Evolutionary conservation across 2,797 vertebrate genomes (phyloP).

Genomic region (Avahi laniger): DNA sequence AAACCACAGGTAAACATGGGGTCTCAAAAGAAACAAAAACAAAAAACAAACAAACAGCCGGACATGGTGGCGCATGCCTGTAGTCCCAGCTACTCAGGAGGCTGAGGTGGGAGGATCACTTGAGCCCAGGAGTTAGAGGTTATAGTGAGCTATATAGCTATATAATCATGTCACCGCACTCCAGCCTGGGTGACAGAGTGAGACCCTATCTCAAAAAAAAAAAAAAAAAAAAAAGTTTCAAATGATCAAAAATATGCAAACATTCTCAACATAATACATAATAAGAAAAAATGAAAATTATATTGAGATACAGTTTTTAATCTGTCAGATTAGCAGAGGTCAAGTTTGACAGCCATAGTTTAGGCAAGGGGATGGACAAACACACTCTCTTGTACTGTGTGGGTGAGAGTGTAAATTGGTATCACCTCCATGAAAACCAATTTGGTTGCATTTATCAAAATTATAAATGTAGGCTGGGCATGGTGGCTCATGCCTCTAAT

Average conservation of each 20-base stretch:
- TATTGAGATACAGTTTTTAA: not conserved
- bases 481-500: not conserved
- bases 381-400: not conserved
- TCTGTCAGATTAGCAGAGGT: not conserved
- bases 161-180: not conserved
- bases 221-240: not conserved
- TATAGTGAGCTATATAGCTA: not conserved
- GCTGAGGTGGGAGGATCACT: not conserved
- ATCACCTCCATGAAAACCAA: not conserved
- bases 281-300: not conserved
- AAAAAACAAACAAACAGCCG: not conserved
- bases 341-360: not conserved
- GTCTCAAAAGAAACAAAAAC: not conserved
- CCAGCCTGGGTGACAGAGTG: not conserved
- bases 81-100: not conserved
- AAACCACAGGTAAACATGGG: not conserved
- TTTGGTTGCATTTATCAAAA: not conserved
- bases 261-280: not conserved
- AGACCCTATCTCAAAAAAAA: not conserved
- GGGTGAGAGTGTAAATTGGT: not conserved
- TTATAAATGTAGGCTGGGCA: not conserved
- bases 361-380: not conserved
- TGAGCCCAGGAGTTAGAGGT: not conserved
- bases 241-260: not conserved
- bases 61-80: not conserved